Conservation (phyloP, 2,797 vertebrate genomes). For the Sorex maritimensis region DNA sequence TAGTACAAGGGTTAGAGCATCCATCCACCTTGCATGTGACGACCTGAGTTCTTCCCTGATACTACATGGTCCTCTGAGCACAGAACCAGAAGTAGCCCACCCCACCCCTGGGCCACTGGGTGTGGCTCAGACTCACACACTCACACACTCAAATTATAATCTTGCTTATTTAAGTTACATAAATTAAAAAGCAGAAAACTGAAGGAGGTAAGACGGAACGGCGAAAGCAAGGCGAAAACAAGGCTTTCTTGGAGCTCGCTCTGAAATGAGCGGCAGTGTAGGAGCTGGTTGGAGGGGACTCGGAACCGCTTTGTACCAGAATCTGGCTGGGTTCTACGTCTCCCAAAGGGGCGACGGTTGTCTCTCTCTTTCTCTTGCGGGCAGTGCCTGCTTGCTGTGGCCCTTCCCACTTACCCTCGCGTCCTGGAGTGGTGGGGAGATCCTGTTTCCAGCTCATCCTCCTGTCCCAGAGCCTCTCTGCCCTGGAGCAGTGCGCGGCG, state of each 20-base stretch:
- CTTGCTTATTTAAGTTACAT: slow-evolving; percentile 59
- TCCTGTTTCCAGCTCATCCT: not conserved
- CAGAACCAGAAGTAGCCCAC: too few relatives aligned
- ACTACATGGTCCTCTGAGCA: too few relatives aligned
- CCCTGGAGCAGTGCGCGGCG: not conserved
- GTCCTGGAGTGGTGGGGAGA: slow-evolving; percentile 19
- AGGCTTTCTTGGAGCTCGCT: not conserved
- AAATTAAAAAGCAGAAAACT: slow-evolving; percentile 22
- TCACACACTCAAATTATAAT: not conserved
- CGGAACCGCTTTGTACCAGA: not conserved
- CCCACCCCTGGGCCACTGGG: too few relatives aligned
- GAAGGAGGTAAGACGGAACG: slow-evolving; percentile 37
- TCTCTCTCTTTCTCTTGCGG: not conserved
- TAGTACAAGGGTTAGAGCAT: too few relatives aligned
- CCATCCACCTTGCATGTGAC: too few relatives aligned
- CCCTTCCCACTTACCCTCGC: slow-evolving; percentile 6
- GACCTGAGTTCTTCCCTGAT: too few relatives aligned
- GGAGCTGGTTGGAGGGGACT: slow-evolving; percentile 16
- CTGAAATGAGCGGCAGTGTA: slow-evolving; percentile 29
- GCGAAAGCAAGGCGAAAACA: not conserved
- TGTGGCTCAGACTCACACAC: too few relatives aligned
- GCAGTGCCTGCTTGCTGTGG: not conserved
- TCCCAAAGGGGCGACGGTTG: not conserved
- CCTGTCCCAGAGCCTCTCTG: not conserved
- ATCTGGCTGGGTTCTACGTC: not conserved